These are phyloP conservation scores for Polydrusus pterygomalis DNA, from an alignment of 2,888 invertebrate species.

Conservation along the genomic window DNA sequence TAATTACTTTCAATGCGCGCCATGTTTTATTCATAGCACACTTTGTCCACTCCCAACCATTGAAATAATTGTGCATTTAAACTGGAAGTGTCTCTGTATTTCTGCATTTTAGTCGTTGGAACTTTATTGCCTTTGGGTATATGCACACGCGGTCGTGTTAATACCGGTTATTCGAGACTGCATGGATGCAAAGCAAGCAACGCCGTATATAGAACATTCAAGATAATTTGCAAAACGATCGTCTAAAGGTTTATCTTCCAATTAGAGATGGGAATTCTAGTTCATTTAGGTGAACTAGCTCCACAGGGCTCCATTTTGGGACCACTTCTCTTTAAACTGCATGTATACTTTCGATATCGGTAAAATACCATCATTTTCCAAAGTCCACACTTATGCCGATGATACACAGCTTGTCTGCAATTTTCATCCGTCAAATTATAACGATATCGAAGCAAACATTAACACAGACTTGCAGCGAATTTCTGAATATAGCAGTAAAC, in stretches of 20 bases:
- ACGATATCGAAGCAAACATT: too few relatives aligned
- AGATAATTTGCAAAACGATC: slow-evolving; percentile 5
- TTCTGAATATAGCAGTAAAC: too few relatives aligned
- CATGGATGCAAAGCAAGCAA: slow-evolving; percentile 9
- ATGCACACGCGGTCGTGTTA: slow-evolving; percentile 21
- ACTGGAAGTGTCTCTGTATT: slow-evolving; percentile 23
- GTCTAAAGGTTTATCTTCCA: slow-evolving; percentile 1
- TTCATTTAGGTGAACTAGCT: too few relatives aligned
- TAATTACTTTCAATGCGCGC: neutral
- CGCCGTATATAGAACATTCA: slow-evolving; percentile 4
- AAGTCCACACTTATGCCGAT: too few relatives aligned
- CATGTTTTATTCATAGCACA: slow-evolving; percentile 13
- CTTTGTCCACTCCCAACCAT: slow-evolving; percentile 5
- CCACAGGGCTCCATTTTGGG: too few relatives aligned
- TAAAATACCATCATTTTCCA: too few relatives aligned
- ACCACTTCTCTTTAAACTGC: too few relatives aligned
- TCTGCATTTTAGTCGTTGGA: slow-evolving; percentile 19
- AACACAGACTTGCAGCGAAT: too few relatives aligned
- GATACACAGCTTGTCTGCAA: too few relatives aligned
- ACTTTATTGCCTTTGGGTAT: slow-evolving; percentile 22
- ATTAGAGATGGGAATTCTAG: too few relatives aligned
- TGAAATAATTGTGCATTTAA: slow-evolving; percentile 7
- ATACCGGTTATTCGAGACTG: slow-evolving; percentile 29
- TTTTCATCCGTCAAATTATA: too few relatives aligned
- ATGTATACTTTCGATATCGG: too few relatives aligned